Evolutionary conservation across 37 sponge, comb jelly and placozoan species (phyloP), one percentile per base, ranked within the genome.

Genomic region (Mnemiopsis leidyi): DNA sequence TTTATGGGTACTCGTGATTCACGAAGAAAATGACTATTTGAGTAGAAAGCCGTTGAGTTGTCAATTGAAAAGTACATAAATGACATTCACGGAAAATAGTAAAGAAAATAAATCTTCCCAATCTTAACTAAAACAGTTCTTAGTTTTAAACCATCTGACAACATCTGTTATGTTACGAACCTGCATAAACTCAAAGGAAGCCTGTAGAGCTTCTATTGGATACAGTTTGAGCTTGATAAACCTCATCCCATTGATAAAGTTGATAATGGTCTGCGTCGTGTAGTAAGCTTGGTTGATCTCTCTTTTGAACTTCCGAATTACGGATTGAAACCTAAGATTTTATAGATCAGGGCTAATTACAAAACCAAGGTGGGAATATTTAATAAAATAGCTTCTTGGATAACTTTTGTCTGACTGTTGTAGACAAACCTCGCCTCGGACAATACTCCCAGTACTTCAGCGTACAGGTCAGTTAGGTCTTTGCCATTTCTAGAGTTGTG

Each of bases 181-280:
- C 94, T 99, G 97, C 37, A 99, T 95, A 82, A 99, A 99, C 25
- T 69, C 71, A 69, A 99, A 97, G 94, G 97, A 97, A 38, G 82
- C 96, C 85, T 99, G 97, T 68, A 99, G 93, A 67, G 96, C 97
- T 92, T 99, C 99, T 31, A 97, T 97, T 0, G 99, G 99, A 69
- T 95, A 99, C 96, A 99, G 95, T 92, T 96, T 99, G 23, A 99
- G 96, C 28, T 96, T 40, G 20, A 96, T 93, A 92, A 99, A 97
- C 38, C 95, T 95, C 96, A 99, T 96, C 24, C 99, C 99, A 26
- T 96, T 95, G 73, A 97, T 97, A 21, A 93, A 36, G 35, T 94
- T 94, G 69, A 97, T 96, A 25, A 94, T 93, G 0, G 96, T 94
- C 1, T 93, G 38, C 0, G 85, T 32, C 34, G 76, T 93, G 88